Percentiles rank a stretch among this genome's conserved stretches.
phyloP scores from a whole-genome alignment of 2,888 invertebrate genomes.

The Agrypnus murinus region DNA sequence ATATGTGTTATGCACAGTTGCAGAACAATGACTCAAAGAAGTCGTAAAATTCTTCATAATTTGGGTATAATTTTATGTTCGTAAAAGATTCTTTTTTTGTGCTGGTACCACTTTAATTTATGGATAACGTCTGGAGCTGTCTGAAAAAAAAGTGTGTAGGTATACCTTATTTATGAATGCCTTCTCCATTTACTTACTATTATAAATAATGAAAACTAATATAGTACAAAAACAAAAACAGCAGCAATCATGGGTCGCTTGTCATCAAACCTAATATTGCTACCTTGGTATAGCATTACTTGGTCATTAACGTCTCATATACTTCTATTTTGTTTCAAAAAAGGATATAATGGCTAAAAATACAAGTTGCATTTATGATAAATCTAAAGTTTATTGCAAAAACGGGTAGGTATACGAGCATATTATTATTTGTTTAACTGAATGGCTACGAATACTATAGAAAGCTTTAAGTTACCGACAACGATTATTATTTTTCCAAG shows the following conservation, averaged over 20 bases:
- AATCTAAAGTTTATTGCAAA: slow-evolving; percentile 1
- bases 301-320: background rate
- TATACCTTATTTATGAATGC: too few relatives aligned
- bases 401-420: slow-evolving; percentile 8
- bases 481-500: slow-evolving; percentile 32
- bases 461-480: slow-evolving; percentile 26
- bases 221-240: too few relatives aligned
- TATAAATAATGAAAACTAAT: too few relatives aligned
- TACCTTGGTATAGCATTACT: background rate
- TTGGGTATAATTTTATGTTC: slow-evolving; percentile 46
- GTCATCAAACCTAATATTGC: slow-evolving; percentile 1
- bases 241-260: background rate
- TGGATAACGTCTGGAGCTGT: too few relatives aligned
- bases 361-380: slow-evolving; percentile 1
- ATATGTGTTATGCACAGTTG: slow-evolving; percentile 34
- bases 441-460: slow-evolving; percentile 14
- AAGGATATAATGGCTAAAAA: background rate
- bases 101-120: background rate
- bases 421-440: background rate
- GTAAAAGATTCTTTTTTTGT: slow-evolving; percentile 12
- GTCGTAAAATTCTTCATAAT: slow-evolving; percentile 46
- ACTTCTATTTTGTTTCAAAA: background rate
- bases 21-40: slow-evolving; percentile 42
- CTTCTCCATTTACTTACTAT: too few relatives aligned
- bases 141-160: too few relatives aligned